Conservation (phyloP, 2,888 invertebrate species). For the Trypoxylon attenuatum region DNA sequence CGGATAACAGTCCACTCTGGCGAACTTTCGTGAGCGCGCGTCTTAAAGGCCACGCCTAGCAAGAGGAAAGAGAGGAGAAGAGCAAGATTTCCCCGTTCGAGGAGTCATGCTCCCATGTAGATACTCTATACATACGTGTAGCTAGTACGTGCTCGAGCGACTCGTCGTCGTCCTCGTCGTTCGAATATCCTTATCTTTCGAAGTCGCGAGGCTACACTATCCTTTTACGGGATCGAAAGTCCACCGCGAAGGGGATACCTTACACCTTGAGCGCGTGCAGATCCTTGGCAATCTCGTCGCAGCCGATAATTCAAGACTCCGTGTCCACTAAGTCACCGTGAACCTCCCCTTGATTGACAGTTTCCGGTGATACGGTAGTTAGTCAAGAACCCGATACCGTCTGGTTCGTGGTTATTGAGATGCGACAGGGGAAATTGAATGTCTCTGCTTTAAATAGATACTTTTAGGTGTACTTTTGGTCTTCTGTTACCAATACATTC, state of each 20-base stretch:
- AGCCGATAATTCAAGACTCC: background rate
- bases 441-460: no score
- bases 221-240: slow-evolving; percentile 41
- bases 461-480: no score
- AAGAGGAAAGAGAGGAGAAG: no score
- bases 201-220: slow-evolving; percentile 23
- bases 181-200: slow-evolving; percentile 39
- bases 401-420: no score
- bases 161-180: slow-evolving; percentile 16
- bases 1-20: slow-evolving; percentile 18
- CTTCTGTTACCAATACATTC: no score
- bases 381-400: no score
- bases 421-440: no score
- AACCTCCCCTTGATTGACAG: background rate
- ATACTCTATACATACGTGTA: no score
- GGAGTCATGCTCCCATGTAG: slow-evolving; percentile 17
- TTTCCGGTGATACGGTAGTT: background rate
- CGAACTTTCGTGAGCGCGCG: slow-evolving; percentile 16
- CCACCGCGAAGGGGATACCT: slow-evolving; percentile 18
- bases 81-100: slow-evolving; percentile 31
- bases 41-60: slow-evolving; percentile 41
- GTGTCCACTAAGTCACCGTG: background rate
- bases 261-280: slow-evolving; percentile 3
- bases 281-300: background rate
- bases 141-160: no score